A percentile compares a stretch with the other conserved stretches of the same genome.
Conservation (phyloP, 2,113 vertebrate genomes). For the Lucifuga dentata region DNA sequence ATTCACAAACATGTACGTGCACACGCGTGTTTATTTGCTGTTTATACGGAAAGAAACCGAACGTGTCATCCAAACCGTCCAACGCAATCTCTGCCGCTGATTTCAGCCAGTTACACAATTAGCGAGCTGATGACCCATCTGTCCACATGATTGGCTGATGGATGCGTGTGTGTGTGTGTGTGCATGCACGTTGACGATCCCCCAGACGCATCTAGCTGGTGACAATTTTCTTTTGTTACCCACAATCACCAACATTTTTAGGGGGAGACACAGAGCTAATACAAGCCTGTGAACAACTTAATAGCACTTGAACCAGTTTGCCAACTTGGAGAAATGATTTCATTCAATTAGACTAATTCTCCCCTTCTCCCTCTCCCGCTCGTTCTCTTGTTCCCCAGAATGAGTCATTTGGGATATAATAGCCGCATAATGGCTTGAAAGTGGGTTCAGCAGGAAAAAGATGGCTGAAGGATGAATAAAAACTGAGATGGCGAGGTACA, state of each 20-base stretch:
- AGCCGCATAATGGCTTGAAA: conserved; percentile 74
- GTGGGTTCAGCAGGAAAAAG: conserved; percentile 64
- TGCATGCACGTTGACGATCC: conserved; percentile 41
- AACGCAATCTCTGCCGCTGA: conserved; percentile 59
- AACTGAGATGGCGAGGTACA: conserved; percentile 37
- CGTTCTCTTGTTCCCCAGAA: conserved; percentile 67
- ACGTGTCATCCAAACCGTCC: conserved; percentile 65
- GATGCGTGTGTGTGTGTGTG: conserved; percentile 20
- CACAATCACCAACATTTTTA: conserved; percentile 54
- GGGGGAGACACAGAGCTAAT: conserved; percentile 53
- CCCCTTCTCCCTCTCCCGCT: conserved; percentile 36
- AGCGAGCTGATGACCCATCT: conserved; percentile 80
- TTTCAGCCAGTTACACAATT: conserved; percentile 78
- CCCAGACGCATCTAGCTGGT: conserved; percentile 59
- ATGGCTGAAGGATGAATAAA: conserved; percentile 62
- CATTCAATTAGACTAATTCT: conserved; percentile 78
- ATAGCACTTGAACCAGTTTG: conserved; percentile 78
- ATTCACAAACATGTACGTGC: conserved; percentile 1
- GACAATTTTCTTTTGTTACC: conserved; percentile 75
- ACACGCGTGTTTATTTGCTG: conserved; percentile 5
- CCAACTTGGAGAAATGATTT: conserved; percentile 81
- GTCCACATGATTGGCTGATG: conserved; percentile 75
- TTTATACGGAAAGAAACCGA: conserved; percentile 60
- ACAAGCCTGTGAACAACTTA: conserved; percentile 72
- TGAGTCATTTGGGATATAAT: conserved; percentile 78